Conservation (phyloP, 2,113 vertebrate genomes). For the Rhombomys opimus region DNA sequence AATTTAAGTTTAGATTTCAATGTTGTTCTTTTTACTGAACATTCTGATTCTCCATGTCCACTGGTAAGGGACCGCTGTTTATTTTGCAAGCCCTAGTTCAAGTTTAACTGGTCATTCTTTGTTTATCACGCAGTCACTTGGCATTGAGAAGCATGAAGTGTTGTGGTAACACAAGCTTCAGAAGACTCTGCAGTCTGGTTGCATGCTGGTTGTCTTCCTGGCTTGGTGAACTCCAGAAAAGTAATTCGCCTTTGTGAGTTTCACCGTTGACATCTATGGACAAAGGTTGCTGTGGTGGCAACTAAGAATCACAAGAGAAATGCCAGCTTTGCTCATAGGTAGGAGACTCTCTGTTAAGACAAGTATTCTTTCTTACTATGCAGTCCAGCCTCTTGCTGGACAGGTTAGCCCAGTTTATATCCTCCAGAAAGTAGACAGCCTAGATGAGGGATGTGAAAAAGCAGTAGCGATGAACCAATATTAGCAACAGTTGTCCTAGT, state of each 20-base stretch:
- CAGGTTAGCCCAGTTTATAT: neutral
- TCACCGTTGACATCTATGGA: neutral
- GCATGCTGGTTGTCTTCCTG: neutral
- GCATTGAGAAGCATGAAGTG: neutral
- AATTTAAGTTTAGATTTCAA: constrained; percentile 42
- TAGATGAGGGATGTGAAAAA: neutral
- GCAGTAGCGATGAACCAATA: neutral
- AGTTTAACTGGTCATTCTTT: neutral
- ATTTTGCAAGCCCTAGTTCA: constrained; percentile 82
- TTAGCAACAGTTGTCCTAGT: neutral
- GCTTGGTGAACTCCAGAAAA: neutral
- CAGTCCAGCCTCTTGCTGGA: neutral
- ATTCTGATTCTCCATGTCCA: constrained; percentile 81
- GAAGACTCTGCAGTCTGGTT: constrained; percentile 4
- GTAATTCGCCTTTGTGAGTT: neutral
- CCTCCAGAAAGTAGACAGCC: neutral
- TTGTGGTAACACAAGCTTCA: neutral
- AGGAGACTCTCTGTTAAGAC: neutral
- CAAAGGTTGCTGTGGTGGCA: neutral
- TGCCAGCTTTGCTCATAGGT: neutral
- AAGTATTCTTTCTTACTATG: neutral
- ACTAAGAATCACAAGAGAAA: neutral
- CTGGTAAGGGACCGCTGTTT: constrained; percentile 84
- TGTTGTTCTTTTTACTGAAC: constrained; percentile 79
- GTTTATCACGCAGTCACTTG: neutral